Base-by-base conservation (phyloP, 2,797 vertebrate genomes). In the Sorex maritimensis region DNA sequence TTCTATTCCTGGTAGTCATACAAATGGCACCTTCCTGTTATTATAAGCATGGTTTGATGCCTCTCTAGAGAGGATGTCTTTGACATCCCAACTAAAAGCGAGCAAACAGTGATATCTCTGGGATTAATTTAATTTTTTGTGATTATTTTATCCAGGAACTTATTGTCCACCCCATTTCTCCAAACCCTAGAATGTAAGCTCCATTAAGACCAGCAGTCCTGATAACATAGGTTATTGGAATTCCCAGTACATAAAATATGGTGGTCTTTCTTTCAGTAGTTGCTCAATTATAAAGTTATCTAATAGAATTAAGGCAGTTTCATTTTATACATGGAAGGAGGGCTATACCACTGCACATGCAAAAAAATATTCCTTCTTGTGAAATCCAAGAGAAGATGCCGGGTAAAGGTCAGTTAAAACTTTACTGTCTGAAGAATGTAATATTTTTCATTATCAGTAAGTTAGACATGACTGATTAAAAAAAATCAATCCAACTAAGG, bases 131-230 rank as follows among this genome's bases (percentile, higher is more conserved):
- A 65, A 21, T 26, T 23, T 65, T 5, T 6, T 65, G 5, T 90
- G 84, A 49, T 81, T 73, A 71, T 44, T 84, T 71, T 81, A 75
- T 52, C 79, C 21, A 52, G 52, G 2, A 30, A 26, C 81, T 90
- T 41, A 82, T 24, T 73, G 12, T 88, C 41, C 75, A 68, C 38
- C 12, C 24, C 49, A 10, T 81, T 92, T 87, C 30, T 79, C 24
- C 12, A 24, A 67, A 46, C 2, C 13, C 58, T 65, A 30, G 38
- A 81, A 79, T 79, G 19, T 88, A 38, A 82, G 52, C 14, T 81
- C 61, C 63, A 63, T 80, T 6, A 44, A 90, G n/a, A 88, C 17
- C n/a, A 44, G 6, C 17, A 12, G 3, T 19, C 30, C 44, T 72
- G 5, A 81, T 26, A 38, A 1, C 10, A 79, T 1, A 17, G 17